Evolutionary conservation across 1,140 invertebrate genomes (phyloP).

Genomic region (Ruditapes philippinarum): DNA sequence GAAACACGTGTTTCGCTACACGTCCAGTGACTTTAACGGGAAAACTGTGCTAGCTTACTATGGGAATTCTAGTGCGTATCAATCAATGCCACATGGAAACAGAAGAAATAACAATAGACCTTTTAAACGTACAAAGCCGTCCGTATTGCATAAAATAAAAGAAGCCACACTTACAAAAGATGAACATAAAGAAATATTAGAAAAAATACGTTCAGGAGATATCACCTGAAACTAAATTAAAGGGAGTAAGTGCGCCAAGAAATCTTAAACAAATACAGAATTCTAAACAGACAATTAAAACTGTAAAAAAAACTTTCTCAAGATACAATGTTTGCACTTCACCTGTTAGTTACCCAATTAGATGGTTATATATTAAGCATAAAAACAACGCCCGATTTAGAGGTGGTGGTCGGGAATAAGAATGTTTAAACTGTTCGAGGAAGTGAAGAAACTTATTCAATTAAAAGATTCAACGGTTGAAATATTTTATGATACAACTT

Average conservation of each 20-base stretch:
- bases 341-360: slow-evolving; percentile 40
- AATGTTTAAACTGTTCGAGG: slow-evolving; percentile 23
- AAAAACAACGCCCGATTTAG: slow-evolving; percentile 55
- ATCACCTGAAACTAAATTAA: slow-evolving; percentile 14
- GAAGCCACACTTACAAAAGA: not conserved
- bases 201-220: not conserved
- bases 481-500: slow-evolving; percentile 42
- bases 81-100: slow-evolving; percentile 44
- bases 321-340: slow-evolving; percentile 33
- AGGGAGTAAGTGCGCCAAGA: not conserved
- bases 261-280: slow-evolving; percentile 19
- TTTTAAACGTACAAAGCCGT: slow-evolving; percentile 29
- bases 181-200: not conserved
- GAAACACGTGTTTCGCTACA: slow-evolving; percentile 20
- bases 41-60: slow-evolving; percentile 15
- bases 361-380: slow-evolving; percentile 46
- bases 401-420: slow-evolving; percentile 36
- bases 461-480: slow-evolving; percentile 23
- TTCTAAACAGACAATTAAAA: not conserved
- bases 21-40: not conserved
- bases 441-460: slow-evolving; percentile 45
- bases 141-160: not conserved
- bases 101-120: slow-evolving; percentile 15
- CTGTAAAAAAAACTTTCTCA: slow-evolving; percentile 25
- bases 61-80: slow-evolving; percentile 3